These are phyloP conservation scores for Polydrusus pterygomalis DNA, from an alignment of 2,888 invertebrate genomes.

Conservation along the genomic window DNA sequence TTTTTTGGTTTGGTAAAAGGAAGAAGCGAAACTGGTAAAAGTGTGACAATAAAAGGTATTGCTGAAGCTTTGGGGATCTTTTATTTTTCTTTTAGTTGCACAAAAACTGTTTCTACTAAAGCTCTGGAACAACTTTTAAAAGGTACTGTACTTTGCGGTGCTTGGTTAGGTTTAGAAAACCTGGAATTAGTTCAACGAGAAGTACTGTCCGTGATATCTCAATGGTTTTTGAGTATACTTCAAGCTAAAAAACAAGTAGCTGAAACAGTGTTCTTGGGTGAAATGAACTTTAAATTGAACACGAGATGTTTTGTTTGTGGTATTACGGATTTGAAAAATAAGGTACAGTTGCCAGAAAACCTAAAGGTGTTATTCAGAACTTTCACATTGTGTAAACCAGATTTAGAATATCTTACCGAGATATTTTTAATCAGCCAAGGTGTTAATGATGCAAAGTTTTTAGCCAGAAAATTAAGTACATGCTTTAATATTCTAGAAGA, in stretches of 20 bases:
- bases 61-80: conserved; percentile 83
- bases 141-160: conserved; percentile 85
- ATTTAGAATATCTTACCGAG: conserved; percentile 87
- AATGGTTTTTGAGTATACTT: conserved; percentile 85
- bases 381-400: conserved; percentile 89
- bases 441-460: conserved; percentile 80
- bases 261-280: conserved; percentile 78
- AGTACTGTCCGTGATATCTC: conserved; percentile 81
- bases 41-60: conserved; percentile 91
- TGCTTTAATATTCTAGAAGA: conserved; percentile 74
- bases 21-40: conserved; percentile 88
- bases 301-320: conserved; percentile 84
- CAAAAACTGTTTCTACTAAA: conserved; percentile 78
- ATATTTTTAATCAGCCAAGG: conserved; percentile 86
- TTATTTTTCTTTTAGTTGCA: conserved; percentile 85
- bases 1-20: conserved; percentile 87
- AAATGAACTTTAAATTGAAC: conserved; percentile 81
- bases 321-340: conserved; percentile 78
- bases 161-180: conserved; percentile 91
- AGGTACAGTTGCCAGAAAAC: conserved; percentile 79
- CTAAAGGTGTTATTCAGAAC: conserved; percentile 86
- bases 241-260: conserved; percentile 80
- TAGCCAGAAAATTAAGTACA: conserved; percentile 85
- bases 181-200: conserved; percentile 88
- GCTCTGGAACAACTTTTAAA: conserved; percentile 78